Evolutionary conservation across 2,888 invertebrate genomes (phyloP).

Genomic region (Netelia melanura): DNA sequence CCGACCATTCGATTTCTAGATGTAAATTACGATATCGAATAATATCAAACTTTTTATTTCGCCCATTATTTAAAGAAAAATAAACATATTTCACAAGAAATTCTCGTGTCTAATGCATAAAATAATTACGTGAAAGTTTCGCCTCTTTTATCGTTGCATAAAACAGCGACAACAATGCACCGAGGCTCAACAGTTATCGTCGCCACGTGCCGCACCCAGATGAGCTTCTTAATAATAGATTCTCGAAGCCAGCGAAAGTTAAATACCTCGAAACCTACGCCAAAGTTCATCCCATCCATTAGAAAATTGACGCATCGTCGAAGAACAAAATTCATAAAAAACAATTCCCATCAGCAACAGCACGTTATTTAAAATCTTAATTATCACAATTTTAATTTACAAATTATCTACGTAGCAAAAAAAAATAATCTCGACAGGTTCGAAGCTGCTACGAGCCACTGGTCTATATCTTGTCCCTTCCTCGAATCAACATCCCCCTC

Average conservation of each 20-base stretch:
- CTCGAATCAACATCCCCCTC: slow-evolving; percentile 55
- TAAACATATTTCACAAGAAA: slow-evolving; percentile 7
- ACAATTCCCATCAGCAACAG: no score
- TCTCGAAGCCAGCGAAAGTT: slow-evolving; percentile 28
- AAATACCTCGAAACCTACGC: slow-evolving; percentile 52
- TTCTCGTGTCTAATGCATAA: slow-evolving; percentile 40
- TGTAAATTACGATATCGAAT: slow-evolving; percentile 19
- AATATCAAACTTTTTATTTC: slow-evolving; percentile 39
- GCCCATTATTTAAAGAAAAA: slow-evolving; percentile 32
- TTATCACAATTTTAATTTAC: no score
- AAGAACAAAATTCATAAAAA: no score
- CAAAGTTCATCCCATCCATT: slow-evolving; percentile 5
- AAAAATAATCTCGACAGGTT: no score
- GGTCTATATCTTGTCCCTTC: slow-evolving; percentile 53
- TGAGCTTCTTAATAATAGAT: slow-evolving; percentile 38
- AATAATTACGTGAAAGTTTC: slow-evolving; percentile 58
- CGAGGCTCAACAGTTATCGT: slow-evolving; percentile 42
- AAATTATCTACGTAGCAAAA: no score
- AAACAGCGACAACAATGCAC: slow-evolving; percentile 57
- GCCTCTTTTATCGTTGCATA: slow-evolving; percentile 60
- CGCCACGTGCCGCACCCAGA: slow-evolving; percentile 57
- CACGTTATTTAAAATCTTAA: no score
- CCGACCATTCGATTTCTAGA: background rate
- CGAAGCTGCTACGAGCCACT: no score
- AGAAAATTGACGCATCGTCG: slow-evolving; percentile 32